These are phyloP conservation scores for Hirudinaria manillensis DNA, from an alignment of 2,888 invertebrate species.

Conservation along the genomic window DNA sequence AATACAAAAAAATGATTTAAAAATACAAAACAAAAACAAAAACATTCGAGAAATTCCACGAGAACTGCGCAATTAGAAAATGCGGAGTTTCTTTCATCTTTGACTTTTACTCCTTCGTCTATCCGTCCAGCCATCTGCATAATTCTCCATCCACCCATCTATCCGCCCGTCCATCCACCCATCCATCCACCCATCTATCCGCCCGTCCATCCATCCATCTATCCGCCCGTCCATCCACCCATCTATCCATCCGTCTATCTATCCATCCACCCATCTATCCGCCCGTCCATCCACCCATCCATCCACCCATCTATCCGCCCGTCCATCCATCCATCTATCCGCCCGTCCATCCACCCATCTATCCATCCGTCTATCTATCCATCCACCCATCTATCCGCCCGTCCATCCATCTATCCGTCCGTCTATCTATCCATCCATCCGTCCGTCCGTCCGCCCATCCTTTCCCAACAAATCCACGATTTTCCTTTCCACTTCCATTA, in stretches of 20 bases:
- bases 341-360: no score
- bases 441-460: no score
- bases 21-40: not conserved
- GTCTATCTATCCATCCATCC: no score
- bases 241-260: no score
- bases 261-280: no score
- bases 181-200: not conserved
- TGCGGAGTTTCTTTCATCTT: not conserved
- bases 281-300: no score
- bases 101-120: constrained; percentile 1
- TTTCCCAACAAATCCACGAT: not conserved
- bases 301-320: no score
- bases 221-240: not conserved
- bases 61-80: not conserved
- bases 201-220: not conserved
- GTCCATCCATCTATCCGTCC: no score
- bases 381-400: no score
- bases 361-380: no score
- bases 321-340: no score
- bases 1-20: not conserved
- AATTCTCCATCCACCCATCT: not conserved
- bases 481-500: not conserved
- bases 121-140: not conserved
- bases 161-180: not conserved
- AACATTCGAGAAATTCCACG: not conserved